Base-by-base conservation (phyloP, 2,113 vertebrate genomes). In the Pomatorhinus ruficollis region DNA sequence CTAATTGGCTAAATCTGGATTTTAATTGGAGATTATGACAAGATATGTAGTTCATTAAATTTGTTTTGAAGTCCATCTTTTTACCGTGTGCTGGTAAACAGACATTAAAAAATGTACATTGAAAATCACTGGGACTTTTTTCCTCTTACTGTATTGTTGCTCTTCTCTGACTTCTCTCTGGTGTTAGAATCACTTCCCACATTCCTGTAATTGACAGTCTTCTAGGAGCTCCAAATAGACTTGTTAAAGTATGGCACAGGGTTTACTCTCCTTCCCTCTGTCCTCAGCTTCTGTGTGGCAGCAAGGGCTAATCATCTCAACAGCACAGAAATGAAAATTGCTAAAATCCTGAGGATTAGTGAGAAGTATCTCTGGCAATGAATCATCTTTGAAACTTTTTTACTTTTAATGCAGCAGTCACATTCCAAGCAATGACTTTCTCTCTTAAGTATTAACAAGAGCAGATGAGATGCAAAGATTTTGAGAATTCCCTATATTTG, bases 131-230 rank as follows among this genome's bases (percentile, higher is more conserved):
- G 40, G 3, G 17, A 19, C 33, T 54, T 84, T 79, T 89, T 74
- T 22, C 5, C 27, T 68, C 31, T 78, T 65, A 37, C 25, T 72
- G 44, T 39, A 87, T 79, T 92, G 61, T 95, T 92, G 37, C 14
- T 93, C 39, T 91, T 77, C 20, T 81, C 42, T 94, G 69, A 47
- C 37, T 95, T 96, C 23, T 23, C 14, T 95, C 42, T 89, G 59
- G 59, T 94, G 83, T 96, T 50, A 96, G 74, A 91, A 91, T 89
- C 93, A 91, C 91, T 95, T 96, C 83, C 64, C 93, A 75, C 81
- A 71, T 94, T 65, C 35, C 25, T 76, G 64, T 87, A 45, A 33
- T 90, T 96, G 86, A 59, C 65, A 92, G 75, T 65, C 56, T 95
- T 85, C 54, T 70, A 91, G 87, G 65, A 90, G 79, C 94, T 78